phyloP scores from a whole-genome alignment of 1,140 invertebrate species.

The Formica exsecta region DNA sequence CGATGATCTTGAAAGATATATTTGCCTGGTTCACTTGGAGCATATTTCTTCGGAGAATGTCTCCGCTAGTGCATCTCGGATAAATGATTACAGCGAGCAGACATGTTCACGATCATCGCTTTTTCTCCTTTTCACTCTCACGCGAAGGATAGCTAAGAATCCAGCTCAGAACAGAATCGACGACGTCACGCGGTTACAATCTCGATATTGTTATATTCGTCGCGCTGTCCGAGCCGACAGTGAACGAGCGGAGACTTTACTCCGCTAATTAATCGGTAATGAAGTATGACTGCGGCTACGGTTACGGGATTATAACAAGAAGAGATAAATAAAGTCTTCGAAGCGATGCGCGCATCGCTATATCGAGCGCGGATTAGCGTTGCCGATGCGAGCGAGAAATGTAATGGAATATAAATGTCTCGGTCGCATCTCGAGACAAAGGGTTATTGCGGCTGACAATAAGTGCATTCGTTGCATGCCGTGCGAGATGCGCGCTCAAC shows the following conservation, averaged over 20 bases:
- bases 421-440: neutral
- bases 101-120: neutral
- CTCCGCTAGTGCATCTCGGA: neutral
- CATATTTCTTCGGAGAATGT: neutral
- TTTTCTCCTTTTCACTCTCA: neutral
- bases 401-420: constrained; percentile 74
- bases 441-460: neutral
- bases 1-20: too few species aligned
- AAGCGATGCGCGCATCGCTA: neutral
- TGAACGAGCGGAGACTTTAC: constrained; percentile 67
- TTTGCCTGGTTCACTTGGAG: neutral
- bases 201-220: constrained; percentile 64
- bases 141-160: constrained; percentile 11
- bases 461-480: constrained; percentile 24
- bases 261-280: constrained; percentile 78
- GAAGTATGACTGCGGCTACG: constrained; percentile 68
- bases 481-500: neutral
- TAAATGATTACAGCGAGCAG: constrained; percentile 13
- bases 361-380: neutral
- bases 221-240: constrained; percentile 28
- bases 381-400: constrained; percentile 1
- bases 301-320: constrained; percentile 52
- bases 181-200: neutral
- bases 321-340: constrained; percentile 68
- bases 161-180: constrained; percentile 31